Percentiles rank a stretch among this genome's conserved stretches.
Evolutionary conservation across 2,888 invertebrate species (phyloP).

Genomic region (Callosobruchus maculatus): DNA sequence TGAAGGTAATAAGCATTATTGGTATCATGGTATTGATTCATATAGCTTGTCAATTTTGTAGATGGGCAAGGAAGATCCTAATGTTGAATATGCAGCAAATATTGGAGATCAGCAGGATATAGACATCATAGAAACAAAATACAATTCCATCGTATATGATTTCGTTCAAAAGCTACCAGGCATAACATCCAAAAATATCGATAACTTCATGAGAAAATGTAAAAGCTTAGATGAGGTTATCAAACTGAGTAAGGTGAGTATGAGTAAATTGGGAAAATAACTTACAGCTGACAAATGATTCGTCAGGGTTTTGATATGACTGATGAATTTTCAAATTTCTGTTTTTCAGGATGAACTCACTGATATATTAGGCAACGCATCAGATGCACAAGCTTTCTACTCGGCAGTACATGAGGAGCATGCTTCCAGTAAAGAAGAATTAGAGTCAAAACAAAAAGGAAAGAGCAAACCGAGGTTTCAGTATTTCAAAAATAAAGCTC

Average conservation of each 20-base stretch:
- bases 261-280: neutral
- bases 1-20: constrained; percentile 62
- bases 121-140: constrained; percentile 53
- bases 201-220: constrained; percentile 70
- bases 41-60: constrained; percentile 40
- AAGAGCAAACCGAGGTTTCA: constrained; percentile 9
- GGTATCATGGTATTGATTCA: neutral
- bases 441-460: constrained; percentile 32
- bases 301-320: no score
- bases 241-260: constrained; percentile 31
- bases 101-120: constrained; percentile 64
- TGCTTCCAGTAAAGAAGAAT: constrained; percentile 52
- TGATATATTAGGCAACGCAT: constrained; percentile 68
- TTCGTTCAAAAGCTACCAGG: constrained; percentile 84
- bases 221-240: constrained; percentile 45
- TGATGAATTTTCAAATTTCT: constrained; percentile 11
- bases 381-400: constrained; percentile 65
- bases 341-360: constrained; percentile 63
- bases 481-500: neutral
- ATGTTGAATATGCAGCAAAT: constrained; percentile 65
- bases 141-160: constrained; percentile 60
- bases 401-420: constrained; percentile 68
- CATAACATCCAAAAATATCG: constrained; percentile 81
- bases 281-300: neutral
- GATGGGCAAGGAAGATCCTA: constrained; percentile 80